A percentile compares a stretch with the other conserved stretches of the same genome.
Evolutionary conservation across 2,888 invertebrate species (phyloP).

Genomic region (Scrobipalpa costella): DNA sequence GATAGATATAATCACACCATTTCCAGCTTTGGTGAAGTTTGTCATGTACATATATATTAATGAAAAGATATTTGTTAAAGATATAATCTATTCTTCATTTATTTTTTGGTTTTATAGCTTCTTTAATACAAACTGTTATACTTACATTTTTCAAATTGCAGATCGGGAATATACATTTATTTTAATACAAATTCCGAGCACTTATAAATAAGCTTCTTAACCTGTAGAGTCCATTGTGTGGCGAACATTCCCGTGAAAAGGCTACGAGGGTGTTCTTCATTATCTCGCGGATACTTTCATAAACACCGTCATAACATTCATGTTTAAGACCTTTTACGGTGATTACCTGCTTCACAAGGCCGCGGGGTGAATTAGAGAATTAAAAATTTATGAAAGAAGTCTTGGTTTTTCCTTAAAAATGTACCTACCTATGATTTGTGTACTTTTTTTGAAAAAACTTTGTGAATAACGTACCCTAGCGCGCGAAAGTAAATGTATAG

Average conservation of each 20-base stretch:
- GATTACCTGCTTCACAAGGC: conserved; percentile 65
- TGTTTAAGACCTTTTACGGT: conserved; percentile 78
- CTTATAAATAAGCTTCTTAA: neutral
- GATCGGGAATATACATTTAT: neutral
- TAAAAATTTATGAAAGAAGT: conserved; percentile 73
- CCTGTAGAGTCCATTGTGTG: neutral
- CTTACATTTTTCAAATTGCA: neutral
- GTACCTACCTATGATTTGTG: conserved; percentile 34
- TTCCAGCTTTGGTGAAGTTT: too few relatives aligned
- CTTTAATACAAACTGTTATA: too few relatives aligned
- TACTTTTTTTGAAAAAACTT: conserved; percentile 2
- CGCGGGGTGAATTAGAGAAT: conserved; percentile 73
- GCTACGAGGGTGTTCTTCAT: conserved; percentile 60
- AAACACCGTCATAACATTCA: conserved; percentile 79
- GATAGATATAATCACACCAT: too few relatives aligned
- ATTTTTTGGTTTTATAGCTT: too few relatives aligned
- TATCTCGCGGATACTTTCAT: conserved; percentile 73
- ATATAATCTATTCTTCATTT: too few relatives aligned
- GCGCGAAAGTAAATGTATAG: neutral
- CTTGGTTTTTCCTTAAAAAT: conserved; percentile 66
- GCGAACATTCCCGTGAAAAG: conserved; percentile 46
- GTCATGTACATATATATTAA: too few relatives aligned
- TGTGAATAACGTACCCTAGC: conserved; percentile 1
- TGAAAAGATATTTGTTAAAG: too few relatives aligned
- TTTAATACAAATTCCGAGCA: neutral